Base-by-base conservation (phyloP, 2,888 invertebrate species). In the Eristalis pertinax region DNA sequence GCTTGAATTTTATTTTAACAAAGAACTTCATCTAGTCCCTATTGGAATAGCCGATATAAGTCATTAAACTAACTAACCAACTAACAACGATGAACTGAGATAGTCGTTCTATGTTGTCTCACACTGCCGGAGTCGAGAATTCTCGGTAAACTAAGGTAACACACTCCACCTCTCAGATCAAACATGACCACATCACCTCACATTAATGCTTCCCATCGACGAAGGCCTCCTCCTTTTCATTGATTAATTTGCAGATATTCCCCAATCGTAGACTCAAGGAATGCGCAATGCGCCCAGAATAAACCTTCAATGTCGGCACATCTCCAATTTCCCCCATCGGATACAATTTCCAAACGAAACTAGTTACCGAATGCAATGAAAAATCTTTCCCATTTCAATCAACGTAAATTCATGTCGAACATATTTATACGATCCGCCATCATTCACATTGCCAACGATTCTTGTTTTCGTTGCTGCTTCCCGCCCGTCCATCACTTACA, bases 331-430 rank as follows among this genome's bases (percentile, higher is more conserved):
- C 58, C 75, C 69, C 75, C 75, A 11, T 41, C 32, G 64, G 63
- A 75, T 81, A 64, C 15, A 56, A 75, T 75, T 79, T 69, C 73
- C n/a, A 38, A 13, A n/a, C n/a, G 62, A 82, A 82, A 76, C 75
- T 60, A n/a, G 65, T 65, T 82, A 76, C 65, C 64, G 50, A 82
- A 76, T 65, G 64, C 82, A 76, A 72, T 82, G 76, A 72, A 76
- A 32, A 76, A 58, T 72, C 70, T 70, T 82, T 82, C 82, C 70
- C 82, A 82, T 82, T 82, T 82, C 82, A 82, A 82, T 82, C 82
- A 82, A 65, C 82, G 82, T 82, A 72, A 82, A 82, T 82, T 82
- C 82, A 82, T 76, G 82, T 82, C 82, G 70, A 82, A 82, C 82
- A 76, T 76, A 67, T 82, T 82, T 82, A 76, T 82, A 82, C 76